Base-by-base conservation (phyloP, 2,888 invertebrate species). In the Latrodectus elegans region DNA sequence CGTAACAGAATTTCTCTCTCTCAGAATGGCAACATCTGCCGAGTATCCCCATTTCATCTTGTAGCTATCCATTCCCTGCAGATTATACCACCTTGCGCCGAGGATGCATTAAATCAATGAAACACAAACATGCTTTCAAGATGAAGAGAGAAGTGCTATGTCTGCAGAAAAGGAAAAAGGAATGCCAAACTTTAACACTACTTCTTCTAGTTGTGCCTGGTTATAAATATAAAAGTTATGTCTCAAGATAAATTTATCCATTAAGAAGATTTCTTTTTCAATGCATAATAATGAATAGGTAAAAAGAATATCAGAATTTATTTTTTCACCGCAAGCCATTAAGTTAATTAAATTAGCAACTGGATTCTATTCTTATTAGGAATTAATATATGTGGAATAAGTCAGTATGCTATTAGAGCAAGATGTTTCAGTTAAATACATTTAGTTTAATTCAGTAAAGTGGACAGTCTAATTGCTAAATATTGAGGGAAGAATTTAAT, bases 41-140 rank as follows among this genome's bases (percentile, higher is more conserved):
- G 52, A 73, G 55, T 72, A 81, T 81, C 81, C 73, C 73, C 52
- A 81, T 81, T 73, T 81, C 81, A 74, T 81, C 81, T 81, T 65
- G 71, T 53, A 49, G 26, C 53, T 49, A 14, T 68, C 71, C 60
- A 64, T 72, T 65, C 71, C 71, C 81, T 51, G 71, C 49, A 73
- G 81, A 81, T 81, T 81, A 81, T 81, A 81, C 67, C 81, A 15
- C 73, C 49, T 75, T 55, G 53, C 15, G 2, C 12, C 51, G 67
- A 64, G 17, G 80, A 74, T 76, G 83, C 83, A 83, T 83, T 83
- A 83, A 83, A 83, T 83, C 76, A 83, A 83, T 83, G 76, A 76
- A 83, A 83, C 83, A 83, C 76, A 76, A 83, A 83, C 83, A 83
- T 76, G 83, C 83, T 83, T 76, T 83, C 83, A 76, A 76, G 83